Conservation (phyloP, 2,888 invertebrate genomes). For the Dryobotodes eremita region DNA sequence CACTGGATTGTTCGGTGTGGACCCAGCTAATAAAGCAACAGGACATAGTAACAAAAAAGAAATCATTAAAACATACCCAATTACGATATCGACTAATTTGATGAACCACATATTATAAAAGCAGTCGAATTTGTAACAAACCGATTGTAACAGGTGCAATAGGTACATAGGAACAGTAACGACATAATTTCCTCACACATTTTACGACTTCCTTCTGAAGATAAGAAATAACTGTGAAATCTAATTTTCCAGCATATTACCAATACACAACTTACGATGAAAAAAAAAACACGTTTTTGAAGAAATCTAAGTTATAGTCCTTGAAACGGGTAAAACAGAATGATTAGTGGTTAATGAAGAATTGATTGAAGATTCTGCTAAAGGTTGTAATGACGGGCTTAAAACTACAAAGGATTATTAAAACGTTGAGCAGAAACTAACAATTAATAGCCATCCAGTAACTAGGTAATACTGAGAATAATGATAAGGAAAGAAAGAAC, state of each 20-base stretch:
- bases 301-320: neutral
- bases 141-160: conserved; percentile 16
- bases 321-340: neutral
- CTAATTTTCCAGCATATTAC: neutral
- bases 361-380: neutral
- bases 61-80: neutral
- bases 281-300: neutral
- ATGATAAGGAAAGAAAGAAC: neutral
- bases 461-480: neutral
- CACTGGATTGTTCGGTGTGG: too few relatives aligned
- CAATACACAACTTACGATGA: neutral
- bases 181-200: conserved; percentile 19
- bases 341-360: neutral
- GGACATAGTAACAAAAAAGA: neutral
- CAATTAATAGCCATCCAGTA: neutral
- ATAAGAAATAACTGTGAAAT: conserved; percentile 29
- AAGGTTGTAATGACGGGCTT: too few relatives aligned
- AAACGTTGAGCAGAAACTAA: neutral
- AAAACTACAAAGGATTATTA: neutral
- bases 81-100: neutral
- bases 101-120: neutral
- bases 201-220: conserved; percentile 36
- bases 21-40: neutral
- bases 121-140: neutral
- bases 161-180: conserved; percentile 7